Evolutionary conservation across 1,140 invertebrate species (phyloP), one percentile per base, ranked within the genome.

Genomic region (Drosophila busckii): DNA sequence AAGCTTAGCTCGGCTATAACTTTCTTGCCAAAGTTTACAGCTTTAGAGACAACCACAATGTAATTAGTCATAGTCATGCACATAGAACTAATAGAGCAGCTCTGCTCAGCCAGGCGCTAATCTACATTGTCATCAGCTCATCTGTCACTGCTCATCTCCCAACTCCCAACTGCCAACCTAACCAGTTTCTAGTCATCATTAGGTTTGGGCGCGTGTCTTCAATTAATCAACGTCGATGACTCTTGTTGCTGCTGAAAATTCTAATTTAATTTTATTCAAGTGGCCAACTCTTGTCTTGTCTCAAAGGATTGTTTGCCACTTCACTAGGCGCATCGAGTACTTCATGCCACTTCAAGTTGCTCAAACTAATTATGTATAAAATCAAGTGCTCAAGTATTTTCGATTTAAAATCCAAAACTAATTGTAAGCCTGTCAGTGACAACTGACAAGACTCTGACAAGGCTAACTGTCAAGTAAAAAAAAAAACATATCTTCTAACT

Each of bases 171-270:
- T n/a, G n/a, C n/a, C n/a, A n/a, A 32, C 10, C 32, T 38, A 78
- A 80, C 73, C 75, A 68, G 73, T 80, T 78, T 73, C 40, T 53
- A 28, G 16, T 9, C 13, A n/a, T 13, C 20, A 15, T 42, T 58
- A 9, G 29, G 28, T n/a, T 22, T n/a, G n/a, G 73, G 42, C 75
- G 75, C 68, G 68, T 80, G 73, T 55, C 75, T 65, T 54, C 59
- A 73, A 80, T 80, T 82, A 80, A 82, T 80, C 75, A 73, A 46
- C 26, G 32, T n/a, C n/a, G n/a, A n/a, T n/a, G n/a, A n/a, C n/a
- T n/a, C n/a, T n/a, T n/a, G 26, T 34, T 31, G 5, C 44, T 28
- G 31, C 38, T 32, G 28, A 37, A 53, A 35, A 23, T 38, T 45
- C 45, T 62, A 65, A 60, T 65, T 73, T 54, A 53, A 76, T 76